phyloP scores from a whole-genome alignment of 92 coral and sea anemone species.

The Paramuricea clavata region DNA sequence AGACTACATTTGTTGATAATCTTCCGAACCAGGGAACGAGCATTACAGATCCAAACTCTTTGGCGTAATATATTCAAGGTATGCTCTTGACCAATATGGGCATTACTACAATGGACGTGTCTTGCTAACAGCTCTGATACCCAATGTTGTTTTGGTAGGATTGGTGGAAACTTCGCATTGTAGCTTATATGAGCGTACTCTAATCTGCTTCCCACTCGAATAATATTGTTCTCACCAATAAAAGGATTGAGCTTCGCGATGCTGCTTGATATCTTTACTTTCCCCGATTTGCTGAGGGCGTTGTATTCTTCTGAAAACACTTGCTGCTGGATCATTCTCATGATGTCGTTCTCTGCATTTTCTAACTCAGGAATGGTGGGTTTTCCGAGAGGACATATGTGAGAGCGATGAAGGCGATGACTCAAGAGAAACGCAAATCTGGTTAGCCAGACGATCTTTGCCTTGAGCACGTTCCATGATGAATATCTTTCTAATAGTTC shows the following conservation, averaged over 20 bases:
- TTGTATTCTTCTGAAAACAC: background rate
- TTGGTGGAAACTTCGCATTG: background rate
- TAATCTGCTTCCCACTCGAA: background rate
- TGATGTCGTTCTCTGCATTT: background rate
- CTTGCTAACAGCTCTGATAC: background rate
- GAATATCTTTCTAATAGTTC: too few species aligned
- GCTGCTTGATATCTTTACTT: background rate
- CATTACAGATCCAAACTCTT: slow-evolving; percentile 49
- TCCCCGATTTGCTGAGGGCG: background rate
- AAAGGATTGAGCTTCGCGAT: background rate
- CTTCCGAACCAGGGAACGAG: slow-evolving; percentile 47
- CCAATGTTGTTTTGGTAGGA: background rate
- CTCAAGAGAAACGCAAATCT: background rate
- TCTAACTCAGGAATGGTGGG: background rate
- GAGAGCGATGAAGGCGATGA: background rate
- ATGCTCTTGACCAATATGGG: slow-evolving; percentile 56
- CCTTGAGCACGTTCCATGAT: background rate
- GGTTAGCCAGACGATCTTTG: background rate
- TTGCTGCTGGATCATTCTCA: background rate
- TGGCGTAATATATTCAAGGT: slow-evolving; percentile 39
- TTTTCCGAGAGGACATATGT: background rate
- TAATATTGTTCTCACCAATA: background rate
- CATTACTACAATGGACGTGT: background rate
- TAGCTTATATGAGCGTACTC: background rate
- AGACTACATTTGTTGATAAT: slow-evolving; percentile 48